Evolutionary conservation across 2,888 invertebrate species (phyloP), one percentile per base, ranked within the genome.

Genomic region (Chrysina gloriosa): DNA sequence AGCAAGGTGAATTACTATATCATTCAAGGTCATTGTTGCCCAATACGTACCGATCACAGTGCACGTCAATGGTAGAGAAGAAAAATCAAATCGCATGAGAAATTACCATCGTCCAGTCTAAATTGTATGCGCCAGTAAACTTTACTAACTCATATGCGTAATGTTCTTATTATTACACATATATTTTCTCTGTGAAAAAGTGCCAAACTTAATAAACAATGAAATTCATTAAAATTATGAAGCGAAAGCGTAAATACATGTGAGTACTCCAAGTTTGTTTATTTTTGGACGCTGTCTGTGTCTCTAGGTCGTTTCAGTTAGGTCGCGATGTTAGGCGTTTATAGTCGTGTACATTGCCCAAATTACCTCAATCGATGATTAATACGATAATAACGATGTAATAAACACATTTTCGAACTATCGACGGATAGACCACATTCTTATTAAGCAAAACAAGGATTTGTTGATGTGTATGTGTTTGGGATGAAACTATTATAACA

Each of bases 261-360:
- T 63, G 67, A 63, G 67, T 67, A 66, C 58, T 58, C 54, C 52
- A 36, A 56, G 68, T 68, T 68, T 68, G 64, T 68, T 68, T 68
- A 68, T 68, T 68, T 68, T 68, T 68, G 68, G 68, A 68, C 54
- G 34, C 50, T 52, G 68, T 63, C 34, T 64, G 42, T 63, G 63
- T 63, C 47, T 64, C 54, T 68, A 68, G 64, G 63, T 68, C 68
- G 68, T 64, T 25, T 68, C 56, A 68, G 68, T 68, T 63, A 54
- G 47, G 64, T 47, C 67, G 67, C 29, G 67, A 36, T 31, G 16
- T 52, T 31, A 52, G 52, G 58, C 67, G 50, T 67, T 58, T 58
- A 56, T 56, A 25, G 58, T 67, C 48, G 58, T 34, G 47, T 47
- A 61, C 25, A 52, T 54, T 45, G n/a, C 31, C n/a, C 27, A 16